Conservation (phyloP, 2,888 invertebrate genomes). For the Sarcophaga rosellei region DNA sequence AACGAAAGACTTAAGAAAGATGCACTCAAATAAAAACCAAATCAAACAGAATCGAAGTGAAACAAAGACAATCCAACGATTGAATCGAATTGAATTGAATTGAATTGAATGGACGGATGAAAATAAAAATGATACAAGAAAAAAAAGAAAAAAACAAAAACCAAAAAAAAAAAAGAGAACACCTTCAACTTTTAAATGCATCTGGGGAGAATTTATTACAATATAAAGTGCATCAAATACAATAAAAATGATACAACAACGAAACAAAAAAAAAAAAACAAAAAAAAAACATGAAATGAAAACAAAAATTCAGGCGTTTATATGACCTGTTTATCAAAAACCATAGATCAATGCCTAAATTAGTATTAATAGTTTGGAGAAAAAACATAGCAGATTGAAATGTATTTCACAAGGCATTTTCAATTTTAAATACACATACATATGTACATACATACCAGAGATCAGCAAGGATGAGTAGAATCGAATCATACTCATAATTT, state of each 20-base stretch:
- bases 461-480: too few relatives aligned
- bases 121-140: background rate
- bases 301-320: constrained; percentile 52
- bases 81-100: background rate
- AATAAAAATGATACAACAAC: constrained; percentile 41
- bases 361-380: constrained; percentile 54
- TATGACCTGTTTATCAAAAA: constrained; percentile 68
- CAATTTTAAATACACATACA: too few relatives aligned
- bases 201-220: constrained; percentile 57
- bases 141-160: constrained; percentile 8
- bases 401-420: background rate
- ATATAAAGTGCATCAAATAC: constrained; percentile 47
- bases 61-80: constrained; percentile 29
- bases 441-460: too few relatives aligned
- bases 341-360: constrained; percentile 71
- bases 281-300: background rate
- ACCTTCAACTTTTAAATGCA: constrained; percentile 55
- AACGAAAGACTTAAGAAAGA: constrained; percentile 35
- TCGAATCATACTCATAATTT: too few relatives aligned
- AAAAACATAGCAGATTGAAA: background rate
- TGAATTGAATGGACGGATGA: background rate
- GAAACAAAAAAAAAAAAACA: constrained; percentile 36
- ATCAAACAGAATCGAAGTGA: background rate
- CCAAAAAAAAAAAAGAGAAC: constrained; percentile 27
- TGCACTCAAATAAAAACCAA: constrained; percentile 36